Evolutionary conservation across 2,888 invertebrate genomes (phyloP).

Genomic region (Cryptocheilus praepositus): DNA sequence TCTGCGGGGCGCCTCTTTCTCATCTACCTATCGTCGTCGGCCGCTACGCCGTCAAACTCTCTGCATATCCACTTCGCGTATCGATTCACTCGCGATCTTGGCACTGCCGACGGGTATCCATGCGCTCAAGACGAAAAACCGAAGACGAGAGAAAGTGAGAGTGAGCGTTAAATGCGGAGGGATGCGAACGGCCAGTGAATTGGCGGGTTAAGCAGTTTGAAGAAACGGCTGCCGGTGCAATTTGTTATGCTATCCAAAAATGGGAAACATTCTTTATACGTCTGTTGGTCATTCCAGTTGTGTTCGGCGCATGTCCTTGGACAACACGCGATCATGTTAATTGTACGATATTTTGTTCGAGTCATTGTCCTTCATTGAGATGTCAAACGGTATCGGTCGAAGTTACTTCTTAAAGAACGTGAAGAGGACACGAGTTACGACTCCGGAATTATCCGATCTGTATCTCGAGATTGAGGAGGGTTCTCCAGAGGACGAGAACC

Average conservation of each 20-base stretch:
- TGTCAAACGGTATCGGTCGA: neutral
- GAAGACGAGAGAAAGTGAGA: constrained; percentile 13
- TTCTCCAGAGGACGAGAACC: constrained; percentile 8
- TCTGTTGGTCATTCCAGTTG: neutral
- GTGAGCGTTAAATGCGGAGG: constrained; percentile 27
- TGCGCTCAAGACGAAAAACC: constrained; percentile 3
- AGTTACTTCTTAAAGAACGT: neutral
- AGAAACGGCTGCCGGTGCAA: no score
- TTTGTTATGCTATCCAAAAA: no score
- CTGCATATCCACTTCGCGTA: constrained; percentile 58
- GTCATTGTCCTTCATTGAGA: neutral
- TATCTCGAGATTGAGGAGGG: constrained; percentile 32
- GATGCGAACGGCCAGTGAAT: neutral
- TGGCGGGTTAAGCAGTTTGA: no score
- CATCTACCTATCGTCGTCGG: constrained; percentile 25
- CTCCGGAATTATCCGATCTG: constrained; percentile 45
- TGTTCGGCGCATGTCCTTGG: neutral
- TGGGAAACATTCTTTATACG: constrained; percentile 6
- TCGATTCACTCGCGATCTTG: constrained; percentile 62
- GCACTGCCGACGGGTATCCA: constrained; percentile 46
- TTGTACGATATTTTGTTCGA: no score
- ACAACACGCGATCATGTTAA: no score
- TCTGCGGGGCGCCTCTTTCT: constrained; percentile 10
- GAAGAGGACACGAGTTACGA: neutral
- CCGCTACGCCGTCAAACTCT: constrained; percentile 29